Conservation (phyloP, 2,888 invertebrate species). For the Ectemnius cavifrons region DNA sequence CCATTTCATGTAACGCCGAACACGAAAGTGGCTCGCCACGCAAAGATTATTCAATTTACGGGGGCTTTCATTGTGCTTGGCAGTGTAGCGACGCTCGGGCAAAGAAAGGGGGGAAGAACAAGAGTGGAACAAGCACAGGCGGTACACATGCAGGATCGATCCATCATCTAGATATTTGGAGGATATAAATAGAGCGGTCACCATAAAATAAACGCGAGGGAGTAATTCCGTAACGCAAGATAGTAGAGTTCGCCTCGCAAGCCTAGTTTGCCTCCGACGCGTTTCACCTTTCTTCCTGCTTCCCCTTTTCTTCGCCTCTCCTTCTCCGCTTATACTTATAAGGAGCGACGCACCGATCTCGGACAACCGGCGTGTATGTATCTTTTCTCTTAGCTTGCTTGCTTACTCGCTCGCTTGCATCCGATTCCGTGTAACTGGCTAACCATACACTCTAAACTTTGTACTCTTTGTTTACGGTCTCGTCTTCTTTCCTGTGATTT, state of each 20-base stretch:
- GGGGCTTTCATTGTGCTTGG: too few species aligned
- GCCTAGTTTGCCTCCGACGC: constrained; percentile 12
- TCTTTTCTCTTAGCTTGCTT: not conserved
- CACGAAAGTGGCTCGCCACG: too few species aligned
- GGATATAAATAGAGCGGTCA: constrained; percentile 73
- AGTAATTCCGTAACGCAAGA: constrained; percentile 65
- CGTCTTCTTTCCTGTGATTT: constrained; percentile 32
- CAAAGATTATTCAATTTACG: too few species aligned
- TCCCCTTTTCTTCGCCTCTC: constrained; percentile 9
- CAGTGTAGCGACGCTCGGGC: not conserved
- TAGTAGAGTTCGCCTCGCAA: constrained; percentile 47
- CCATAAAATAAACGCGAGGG: constrained; percentile 71
- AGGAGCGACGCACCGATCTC: constrained; percentile 6
- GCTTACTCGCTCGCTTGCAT: not conserved
- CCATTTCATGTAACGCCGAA: too few species aligned
- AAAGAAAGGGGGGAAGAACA: constrained; percentile 1
- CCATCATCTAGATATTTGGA: constrained; percentile 67
- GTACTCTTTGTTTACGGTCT: constrained; percentile 39
- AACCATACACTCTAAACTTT: constrained; percentile 34
- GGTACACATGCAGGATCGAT: constrained; percentile 58
- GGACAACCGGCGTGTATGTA: too few species aligned
- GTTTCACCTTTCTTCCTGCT: constrained; percentile 29
- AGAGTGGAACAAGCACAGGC: constrained; percentile 26
- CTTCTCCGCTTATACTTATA: not conserved
- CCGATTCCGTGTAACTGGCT: not conserved